Evolutionary conservation across 2,888 invertebrate genomes (phyloP).

Genomic region (Eilema caniola): DNA sequence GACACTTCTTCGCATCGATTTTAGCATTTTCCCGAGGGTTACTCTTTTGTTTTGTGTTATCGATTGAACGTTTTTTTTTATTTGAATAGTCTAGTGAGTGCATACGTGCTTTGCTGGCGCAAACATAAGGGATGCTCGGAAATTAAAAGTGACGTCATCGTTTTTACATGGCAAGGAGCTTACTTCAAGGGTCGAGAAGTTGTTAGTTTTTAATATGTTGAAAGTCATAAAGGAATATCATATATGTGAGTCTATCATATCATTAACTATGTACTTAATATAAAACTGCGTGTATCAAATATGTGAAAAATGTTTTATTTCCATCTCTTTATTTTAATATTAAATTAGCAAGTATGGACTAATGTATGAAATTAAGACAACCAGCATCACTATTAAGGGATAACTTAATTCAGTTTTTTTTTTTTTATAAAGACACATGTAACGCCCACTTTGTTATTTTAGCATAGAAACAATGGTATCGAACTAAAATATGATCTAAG

Average conservation of each 20-base stretch:
- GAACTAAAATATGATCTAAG: not conserved
- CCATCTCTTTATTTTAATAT: not conserved
- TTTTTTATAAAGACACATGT: not conserved
- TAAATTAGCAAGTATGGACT: not conserved
- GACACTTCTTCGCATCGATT: slow-evolving; percentile 86
- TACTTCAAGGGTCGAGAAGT: slow-evolving; percentile 6
- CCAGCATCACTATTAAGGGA: not conserved
- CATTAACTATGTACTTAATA: no score
- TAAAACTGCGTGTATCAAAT: not conserved
- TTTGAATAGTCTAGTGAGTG: slow-evolving; percentile 63
- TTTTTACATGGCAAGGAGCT: slow-evolving; percentile 24
- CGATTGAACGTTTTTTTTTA: slow-evolving; percentile 73
- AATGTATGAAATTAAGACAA: not conserved
- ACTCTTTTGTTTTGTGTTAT: slow-evolving; percentile 83
- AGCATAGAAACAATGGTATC: no score
- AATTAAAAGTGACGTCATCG: slow-evolving; percentile 56
- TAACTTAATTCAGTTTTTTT: not conserved
- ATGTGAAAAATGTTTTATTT: not conserved
- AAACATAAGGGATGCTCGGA: slow-evolving; percentile 52
- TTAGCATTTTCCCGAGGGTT: slow-evolving; percentile 81
- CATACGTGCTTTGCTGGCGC: slow-evolving; percentile 68
- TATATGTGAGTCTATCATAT: no score
- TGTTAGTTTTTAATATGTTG: not conserved
- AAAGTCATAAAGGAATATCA: not conserved
- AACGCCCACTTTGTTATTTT: no score